Percentiles rank a stretch among this genome's conserved stretches.
Conservation (phyloP, 1,140 invertebrate species). For the Trichoplusia ni region DNA sequence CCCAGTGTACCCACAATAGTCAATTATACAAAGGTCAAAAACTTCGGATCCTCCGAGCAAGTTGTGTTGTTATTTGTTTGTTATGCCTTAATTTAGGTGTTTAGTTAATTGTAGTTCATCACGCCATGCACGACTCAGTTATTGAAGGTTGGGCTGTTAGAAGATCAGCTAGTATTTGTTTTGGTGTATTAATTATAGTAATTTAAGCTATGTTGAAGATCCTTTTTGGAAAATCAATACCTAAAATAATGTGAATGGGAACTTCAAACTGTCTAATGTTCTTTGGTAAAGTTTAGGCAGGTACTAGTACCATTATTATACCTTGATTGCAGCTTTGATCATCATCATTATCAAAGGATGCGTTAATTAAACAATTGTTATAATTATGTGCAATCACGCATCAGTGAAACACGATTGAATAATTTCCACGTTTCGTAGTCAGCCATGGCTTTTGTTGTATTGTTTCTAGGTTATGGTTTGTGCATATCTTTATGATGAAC, state of each 20-base stretch:
- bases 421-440: background rate
- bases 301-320: too few relatives aligned
- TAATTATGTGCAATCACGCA: slow-evolving; percentile 7
- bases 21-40: slow-evolving; percentile 6
- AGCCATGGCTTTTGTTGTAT: slow-evolving; percentile 10
- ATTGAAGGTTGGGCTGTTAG: too few relatives aligned
- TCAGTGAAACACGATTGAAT: slow-evolving; percentile 1
- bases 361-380: slow-evolving; percentile 14
- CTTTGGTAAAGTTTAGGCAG: too few relatives aligned
- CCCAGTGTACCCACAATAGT: slow-evolving; percentile 14
- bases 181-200: too few relatives aligned
- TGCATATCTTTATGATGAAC: background rate
- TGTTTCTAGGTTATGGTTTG: slow-evolving; percentile 14
- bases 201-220: too few relatives aligned
- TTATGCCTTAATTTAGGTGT: background rate
- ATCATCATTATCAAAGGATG: slow-evolving; percentile 6
- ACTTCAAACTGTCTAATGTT: too few relatives aligned
- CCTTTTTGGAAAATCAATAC: too few relatives aligned
- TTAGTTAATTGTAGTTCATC: background rate
- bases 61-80: background rate
- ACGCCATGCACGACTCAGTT: background rate
- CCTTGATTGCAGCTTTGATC: too few relatives aligned
- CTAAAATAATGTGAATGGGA: too few relatives aligned
- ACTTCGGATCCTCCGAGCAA: background rate
- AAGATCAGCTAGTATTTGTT: background rate